Conservation (phyloP, 2,113 vertebrate genomes). For the Crotalus tigris region DNA sequence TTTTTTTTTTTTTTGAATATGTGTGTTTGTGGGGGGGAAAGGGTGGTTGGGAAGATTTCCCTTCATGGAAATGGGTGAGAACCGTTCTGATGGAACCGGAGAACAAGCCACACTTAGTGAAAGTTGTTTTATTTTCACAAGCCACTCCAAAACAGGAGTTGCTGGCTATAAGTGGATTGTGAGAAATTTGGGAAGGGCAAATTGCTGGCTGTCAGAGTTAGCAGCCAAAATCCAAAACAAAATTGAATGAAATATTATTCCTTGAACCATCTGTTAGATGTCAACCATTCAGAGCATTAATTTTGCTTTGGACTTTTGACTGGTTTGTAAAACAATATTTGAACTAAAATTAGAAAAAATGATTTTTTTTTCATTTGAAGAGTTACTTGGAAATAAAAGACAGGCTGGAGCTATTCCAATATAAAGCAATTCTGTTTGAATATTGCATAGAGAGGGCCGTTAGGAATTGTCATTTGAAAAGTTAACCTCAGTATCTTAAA, state of each 20-base stretch:
- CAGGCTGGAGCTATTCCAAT: not conserved
- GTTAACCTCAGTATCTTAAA: not conserved
- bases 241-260: not conserved
- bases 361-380: not conserved
- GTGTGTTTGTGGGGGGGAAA: no score
- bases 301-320: not conserved
- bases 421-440: not conserved
- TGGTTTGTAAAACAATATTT: not conserved
- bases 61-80: not conserved
- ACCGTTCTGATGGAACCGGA: not conserved
- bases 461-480: not conserved
- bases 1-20: not conserved
- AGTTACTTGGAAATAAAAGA: not conserved
- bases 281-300: not conserved
- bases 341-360: not conserved
- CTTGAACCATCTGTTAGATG: not conserved
- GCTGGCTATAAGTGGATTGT: not conserved
- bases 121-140: not conserved
- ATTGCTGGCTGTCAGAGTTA: not conserved
- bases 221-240: not conserved
- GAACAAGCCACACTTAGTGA: not conserved
- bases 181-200: not conserved
- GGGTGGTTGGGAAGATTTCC: not conserved
- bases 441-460: not conserved
- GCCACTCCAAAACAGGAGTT: not conserved